A percentile compares a stretch with the other conserved stretches of the same genome.
Evolutionary conservation across 2,113 vertebrate genomes (phyloP).

Genomic region (Macaca mulatta): DNA sequence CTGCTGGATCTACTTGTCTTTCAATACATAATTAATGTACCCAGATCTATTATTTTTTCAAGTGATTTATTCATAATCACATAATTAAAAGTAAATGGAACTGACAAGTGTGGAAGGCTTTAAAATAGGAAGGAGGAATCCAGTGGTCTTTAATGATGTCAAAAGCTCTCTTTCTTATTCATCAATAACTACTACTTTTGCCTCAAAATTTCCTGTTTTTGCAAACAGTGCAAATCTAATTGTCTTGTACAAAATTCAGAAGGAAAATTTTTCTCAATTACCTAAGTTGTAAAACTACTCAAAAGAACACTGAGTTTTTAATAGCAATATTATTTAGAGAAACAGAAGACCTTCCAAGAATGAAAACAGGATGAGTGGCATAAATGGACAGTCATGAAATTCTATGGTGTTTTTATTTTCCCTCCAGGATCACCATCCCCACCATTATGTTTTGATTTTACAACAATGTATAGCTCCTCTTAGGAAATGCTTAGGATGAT

Average conservation of each 20-base stretch:
- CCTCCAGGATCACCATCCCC: neutral
- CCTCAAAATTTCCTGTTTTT: constrained; percentile 49
- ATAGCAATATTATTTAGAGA: constrained; percentile 51
- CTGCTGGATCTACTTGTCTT: constrained; percentile 44
- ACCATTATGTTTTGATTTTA: neutral
- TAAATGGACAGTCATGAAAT: neutral
- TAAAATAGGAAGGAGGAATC: constrained; percentile 53
- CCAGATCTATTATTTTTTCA: constrained; percentile 44
- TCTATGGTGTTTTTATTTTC: neutral
- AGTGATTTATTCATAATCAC: constrained; percentile 54
- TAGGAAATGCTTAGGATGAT: neutral
- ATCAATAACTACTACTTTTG: constrained; percentile 23
- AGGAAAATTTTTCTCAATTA: neutral
- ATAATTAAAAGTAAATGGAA: constrained; percentile 63
- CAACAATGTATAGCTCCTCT: neutral
- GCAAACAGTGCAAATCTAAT: constrained; percentile 37
- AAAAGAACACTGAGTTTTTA: constrained; percentile 18
- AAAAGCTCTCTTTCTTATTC: constrained; percentile 15
- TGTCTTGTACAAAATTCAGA: constrained; percentile 54
- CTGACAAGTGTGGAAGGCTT: constrained; percentile 22
- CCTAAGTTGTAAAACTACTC: constrained; percentile 60
- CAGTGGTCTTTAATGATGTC: neutral
- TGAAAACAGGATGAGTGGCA: neutral
- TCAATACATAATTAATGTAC: constrained; percentile 43
- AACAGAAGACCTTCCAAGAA: neutral